Percentiles rank a stretch among this genome's conserved stretches.
Evolutionary conservation across 2,797 vertebrate species (phyloP).

Genomic region (Sparus aurata): DNA sequence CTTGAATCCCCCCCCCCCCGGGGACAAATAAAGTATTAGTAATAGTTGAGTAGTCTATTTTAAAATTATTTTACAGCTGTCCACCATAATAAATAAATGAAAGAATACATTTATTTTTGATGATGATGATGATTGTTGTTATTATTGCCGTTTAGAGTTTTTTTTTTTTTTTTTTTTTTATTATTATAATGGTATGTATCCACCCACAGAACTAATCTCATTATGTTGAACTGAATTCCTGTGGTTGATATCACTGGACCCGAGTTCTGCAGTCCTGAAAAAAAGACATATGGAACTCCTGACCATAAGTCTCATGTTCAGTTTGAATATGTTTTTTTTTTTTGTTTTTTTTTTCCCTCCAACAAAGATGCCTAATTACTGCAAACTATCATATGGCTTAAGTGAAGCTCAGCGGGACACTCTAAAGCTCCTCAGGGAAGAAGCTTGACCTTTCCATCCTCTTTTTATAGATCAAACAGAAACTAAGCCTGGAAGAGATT

Average conservation of each 20-base stretch:
- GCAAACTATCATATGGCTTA: constrained; percentile 16
- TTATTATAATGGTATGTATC: too few species aligned
- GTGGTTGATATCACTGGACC: not conserved
- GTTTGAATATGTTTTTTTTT: constrained; percentile 1
- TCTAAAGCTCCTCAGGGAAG: constrained; percentile 8
- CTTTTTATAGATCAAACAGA: constrained; percentile 49
- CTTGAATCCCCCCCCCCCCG: too few species aligned
- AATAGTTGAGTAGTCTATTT: too few species aligned
- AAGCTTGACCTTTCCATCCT: constrained; percentile 40
- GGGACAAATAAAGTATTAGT: too few species aligned
- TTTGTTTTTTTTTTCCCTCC: not conserved
- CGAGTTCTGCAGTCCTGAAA: not conserved
- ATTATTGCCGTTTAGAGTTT: too few species aligned
- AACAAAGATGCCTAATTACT: constrained; percentile 39
- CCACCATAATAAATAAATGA: too few species aligned
- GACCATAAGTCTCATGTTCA: not conserved
- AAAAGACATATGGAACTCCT: not conserved
- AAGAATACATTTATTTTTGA: too few species aligned
- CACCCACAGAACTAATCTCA: not conserved
- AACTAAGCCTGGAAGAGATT: constrained; percentile 19
- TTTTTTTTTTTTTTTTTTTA: too few species aligned
- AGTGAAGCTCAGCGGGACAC: constrained; percentile 23
- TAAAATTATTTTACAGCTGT: too few species aligned
- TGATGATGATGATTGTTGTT: too few species aligned
- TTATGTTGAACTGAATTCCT: constrained; percentile 1